A percentile compares a stretch with the other conserved stretches of the same genome.
phyloP scores from a whole-genome alignment of 2,797 vertebrate genomes.

The Numenius phaeopus region DNA sequence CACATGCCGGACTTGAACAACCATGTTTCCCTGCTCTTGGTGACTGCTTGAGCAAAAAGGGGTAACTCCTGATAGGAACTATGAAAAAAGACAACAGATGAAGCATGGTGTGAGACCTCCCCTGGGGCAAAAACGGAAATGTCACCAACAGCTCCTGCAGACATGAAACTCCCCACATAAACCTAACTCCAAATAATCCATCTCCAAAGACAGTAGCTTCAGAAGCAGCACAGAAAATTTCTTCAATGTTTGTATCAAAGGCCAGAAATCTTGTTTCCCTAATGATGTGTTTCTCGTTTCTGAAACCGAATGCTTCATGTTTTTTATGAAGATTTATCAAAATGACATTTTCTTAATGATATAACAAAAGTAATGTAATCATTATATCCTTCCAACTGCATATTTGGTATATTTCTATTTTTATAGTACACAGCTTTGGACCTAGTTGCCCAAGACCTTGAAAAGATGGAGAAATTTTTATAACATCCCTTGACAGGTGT shows the following conservation, averaged over 20 bases:
- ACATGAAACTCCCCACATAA: not conserved
- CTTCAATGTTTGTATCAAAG: not conserved
- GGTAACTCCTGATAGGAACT: not conserved
- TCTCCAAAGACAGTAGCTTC: not conserved
- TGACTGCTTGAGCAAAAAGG: not conserved
- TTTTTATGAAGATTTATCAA: not conserved
- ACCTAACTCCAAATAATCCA: not conserved
- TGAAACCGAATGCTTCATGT: not conserved
- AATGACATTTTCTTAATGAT: not conserved
- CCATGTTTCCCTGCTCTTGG: not conserved
- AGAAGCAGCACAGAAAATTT: not conserved
- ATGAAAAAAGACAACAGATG: not conserved
- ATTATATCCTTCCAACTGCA: not conserved
- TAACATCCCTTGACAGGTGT: not conserved
- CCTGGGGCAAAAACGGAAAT: not conserved
- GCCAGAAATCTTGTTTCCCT: not conserved
- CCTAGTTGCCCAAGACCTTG: not conserved
- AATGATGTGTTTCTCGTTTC: not conserved
- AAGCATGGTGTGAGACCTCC: not conserved
- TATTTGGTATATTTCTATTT: not conserved
- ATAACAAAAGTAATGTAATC: not conserved
- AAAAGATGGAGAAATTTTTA: not conserved
- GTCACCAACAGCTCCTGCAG: not conserved
- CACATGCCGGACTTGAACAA: not conserved
- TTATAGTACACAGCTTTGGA: not conserved